Evolutionary conservation across 1,140 invertebrate species (phyloP).

Genomic region (Vanessa atalanta): DNA sequence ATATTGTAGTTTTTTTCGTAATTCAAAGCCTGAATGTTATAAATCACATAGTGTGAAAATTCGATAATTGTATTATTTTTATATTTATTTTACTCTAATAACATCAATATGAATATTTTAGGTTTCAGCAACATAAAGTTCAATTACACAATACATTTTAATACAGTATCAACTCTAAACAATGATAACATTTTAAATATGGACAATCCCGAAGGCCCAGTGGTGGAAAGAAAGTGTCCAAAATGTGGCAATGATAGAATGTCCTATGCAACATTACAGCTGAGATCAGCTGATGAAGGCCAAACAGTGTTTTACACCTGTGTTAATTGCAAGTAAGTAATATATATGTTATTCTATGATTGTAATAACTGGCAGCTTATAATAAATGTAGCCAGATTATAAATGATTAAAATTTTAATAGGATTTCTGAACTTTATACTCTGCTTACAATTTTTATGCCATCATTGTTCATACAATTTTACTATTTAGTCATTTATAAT

Average conservation of each 20-base stretch:
- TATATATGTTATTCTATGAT: too few species aligned
- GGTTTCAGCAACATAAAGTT: constrained; percentile 84
- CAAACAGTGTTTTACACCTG: constrained; percentile 99
- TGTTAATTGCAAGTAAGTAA: constrained; percentile 92
- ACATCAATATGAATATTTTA: constrained; percentile 64
- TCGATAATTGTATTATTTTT: too few species aligned
- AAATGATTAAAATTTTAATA: too few species aligned
- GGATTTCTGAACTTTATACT: too few species aligned
- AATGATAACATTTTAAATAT: constrained; percentile 61
- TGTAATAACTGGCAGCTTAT: too few species aligned
- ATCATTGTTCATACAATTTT: too few species aligned
- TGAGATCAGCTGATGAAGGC: constrained; percentile 98
- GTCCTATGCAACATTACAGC: constrained; percentile 96
- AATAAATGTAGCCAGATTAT: too few species aligned
- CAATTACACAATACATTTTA: constrained; percentile 86
- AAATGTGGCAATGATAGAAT: constrained; percentile 95
- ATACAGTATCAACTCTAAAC: constrained; percentile 75
- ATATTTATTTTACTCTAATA: neutral
- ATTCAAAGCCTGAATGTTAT: too few species aligned
- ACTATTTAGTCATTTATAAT: too few species aligned
- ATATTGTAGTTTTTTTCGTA: too few species aligned
- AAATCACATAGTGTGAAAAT: too few species aligned
- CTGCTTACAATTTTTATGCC: too few species aligned
- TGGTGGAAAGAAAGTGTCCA: constrained; percentile 92
- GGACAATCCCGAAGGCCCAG: constrained; percentile 86